Conservation (phyloP, 2,888 invertebrate genomes). For the Drosophila kuntzei region DNA sequence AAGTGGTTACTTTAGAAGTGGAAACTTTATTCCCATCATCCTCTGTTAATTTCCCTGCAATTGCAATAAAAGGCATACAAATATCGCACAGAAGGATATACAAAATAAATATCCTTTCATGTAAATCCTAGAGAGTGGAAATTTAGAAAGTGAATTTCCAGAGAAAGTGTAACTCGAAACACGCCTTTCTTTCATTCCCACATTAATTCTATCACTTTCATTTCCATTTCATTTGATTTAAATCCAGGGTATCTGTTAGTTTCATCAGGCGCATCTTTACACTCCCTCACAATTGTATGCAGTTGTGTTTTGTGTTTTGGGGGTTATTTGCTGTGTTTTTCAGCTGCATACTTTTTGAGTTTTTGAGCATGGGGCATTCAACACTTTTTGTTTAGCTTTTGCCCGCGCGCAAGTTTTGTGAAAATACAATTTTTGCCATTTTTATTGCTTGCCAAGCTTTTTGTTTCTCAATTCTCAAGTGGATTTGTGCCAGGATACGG, state of each 20-base stretch:
- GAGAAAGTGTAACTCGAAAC: not conserved
- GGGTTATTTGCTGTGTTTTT: slow-evolving; percentile 33
- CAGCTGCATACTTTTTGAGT: slow-evolving; percentile 35
- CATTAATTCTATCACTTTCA: not conserved
- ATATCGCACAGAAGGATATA: no score
- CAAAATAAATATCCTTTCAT: no score
- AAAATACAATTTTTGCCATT: slow-evolving; percentile 49
- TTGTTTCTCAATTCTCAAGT: slow-evolving; percentile 75
- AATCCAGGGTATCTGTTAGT: slow-evolving; percentile 13
- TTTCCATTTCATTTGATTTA: not conserved
- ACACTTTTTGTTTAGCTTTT: slow-evolving; percentile 61
- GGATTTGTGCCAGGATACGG: slow-evolving; percentile 51
- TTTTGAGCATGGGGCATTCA: slow-evolving; percentile 50
- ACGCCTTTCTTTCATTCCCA: not conserved
- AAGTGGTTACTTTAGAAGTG: no score
- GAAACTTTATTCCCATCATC: no score
- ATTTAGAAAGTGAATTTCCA: not conserved
- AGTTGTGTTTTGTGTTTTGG: slow-evolving; percentile 13
- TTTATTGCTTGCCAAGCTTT: slow-evolving; percentile 72
- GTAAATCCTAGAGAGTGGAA: no score
- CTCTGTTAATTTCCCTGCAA: no score
- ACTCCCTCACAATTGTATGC: not conserved
- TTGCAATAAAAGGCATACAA: no score
- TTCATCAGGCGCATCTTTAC: not conserved
- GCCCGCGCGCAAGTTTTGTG: slow-evolving; percentile 39